phyloP scores from a whole-genome alignment of 2,797 vertebrate genomes.

The Amphiprion clarkii region DNA sequence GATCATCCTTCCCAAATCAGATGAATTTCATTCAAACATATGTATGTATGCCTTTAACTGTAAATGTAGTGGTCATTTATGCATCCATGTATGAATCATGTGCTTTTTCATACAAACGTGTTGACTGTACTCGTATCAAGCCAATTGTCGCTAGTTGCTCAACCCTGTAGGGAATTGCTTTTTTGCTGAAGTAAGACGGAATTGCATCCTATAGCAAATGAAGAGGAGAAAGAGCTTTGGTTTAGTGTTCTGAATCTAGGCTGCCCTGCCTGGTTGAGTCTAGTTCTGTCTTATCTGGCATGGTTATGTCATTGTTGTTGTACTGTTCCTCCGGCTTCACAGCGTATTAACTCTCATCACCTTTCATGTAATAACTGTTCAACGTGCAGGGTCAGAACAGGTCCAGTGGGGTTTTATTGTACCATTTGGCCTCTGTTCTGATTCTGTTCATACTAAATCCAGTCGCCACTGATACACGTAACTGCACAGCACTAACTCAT shows the following conservation, averaged over 20 bases:
- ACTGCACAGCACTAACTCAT: neutral
- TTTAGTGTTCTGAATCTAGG: neutral
- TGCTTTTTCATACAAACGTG: neutral
- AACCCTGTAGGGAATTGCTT: neutral
- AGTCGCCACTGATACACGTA: neutral
- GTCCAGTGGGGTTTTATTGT: neutral
- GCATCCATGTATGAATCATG: neutral
- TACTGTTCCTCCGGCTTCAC: neutral
- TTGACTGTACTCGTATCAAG: neutral
- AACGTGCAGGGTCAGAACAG: neutral
- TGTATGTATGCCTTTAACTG: neutral
- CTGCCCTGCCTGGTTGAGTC: constrained; percentile 3
- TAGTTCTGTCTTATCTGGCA: neutral
- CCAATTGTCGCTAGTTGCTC: neutral
- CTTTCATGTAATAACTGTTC: neutral
- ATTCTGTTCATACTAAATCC: neutral
- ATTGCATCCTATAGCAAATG: neutral
- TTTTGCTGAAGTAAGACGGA: neutral
- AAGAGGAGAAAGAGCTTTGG: neutral
- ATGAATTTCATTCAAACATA: neutral
- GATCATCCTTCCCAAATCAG: neutral
- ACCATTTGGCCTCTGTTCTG: neutral
- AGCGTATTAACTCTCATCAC: neutral
- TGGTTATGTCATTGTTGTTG: neutral
- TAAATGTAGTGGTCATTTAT: neutral